phyloP scores from a whole-genome alignment of 2,888 invertebrate species.

The Aphidius colemani region DNA sequence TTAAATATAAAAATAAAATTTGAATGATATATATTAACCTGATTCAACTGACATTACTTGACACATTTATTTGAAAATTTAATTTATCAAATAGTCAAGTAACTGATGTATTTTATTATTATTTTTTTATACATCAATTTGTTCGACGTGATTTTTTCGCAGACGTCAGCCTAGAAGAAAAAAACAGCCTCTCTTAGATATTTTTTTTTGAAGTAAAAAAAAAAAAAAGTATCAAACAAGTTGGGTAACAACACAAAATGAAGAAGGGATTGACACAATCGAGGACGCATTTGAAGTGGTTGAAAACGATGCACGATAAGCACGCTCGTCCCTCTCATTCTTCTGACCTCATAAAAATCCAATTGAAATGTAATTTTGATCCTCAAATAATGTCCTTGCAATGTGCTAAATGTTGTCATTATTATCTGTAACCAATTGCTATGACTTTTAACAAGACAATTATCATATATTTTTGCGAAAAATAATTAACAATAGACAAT shows the following conservation, averaged over 20 bases:
- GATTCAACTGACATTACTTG: too few relatives aligned
- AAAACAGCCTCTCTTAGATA: too few relatives aligned
- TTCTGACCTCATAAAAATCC: too few relatives aligned
- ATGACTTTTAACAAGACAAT: too few relatives aligned
- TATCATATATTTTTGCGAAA: too few relatives aligned
- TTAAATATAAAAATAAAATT: neutral
- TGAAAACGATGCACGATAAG: slow-evolving; percentile 58
- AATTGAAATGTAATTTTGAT: too few relatives aligned
- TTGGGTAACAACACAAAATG: slow-evolving; percentile 21
- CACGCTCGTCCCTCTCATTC: slow-evolving; percentile 53
- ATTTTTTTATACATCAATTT: neutral
- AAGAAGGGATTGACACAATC: slow-evolving; percentile 12
- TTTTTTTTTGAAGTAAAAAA: neutral
- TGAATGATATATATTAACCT: neutral
- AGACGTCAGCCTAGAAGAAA: slow-evolving; percentile 49
- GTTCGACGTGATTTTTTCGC: slow-evolving; percentile 46
- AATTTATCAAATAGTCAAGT: neutral
- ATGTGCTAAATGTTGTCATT: too few relatives aligned
- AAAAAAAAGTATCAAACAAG: slow-evolving; percentile 16
- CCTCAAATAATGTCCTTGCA: too few relatives aligned
- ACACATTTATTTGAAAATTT: too few relatives aligned
- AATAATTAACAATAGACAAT: too few relatives aligned
- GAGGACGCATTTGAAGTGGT: slow-evolving; percentile 42
- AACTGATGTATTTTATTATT: neutral
- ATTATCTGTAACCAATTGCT: too few relatives aligned